Base-by-base conservation (phyloP, 2,888 invertebrate species). In the Lasioglossum oenotherae region DNA sequence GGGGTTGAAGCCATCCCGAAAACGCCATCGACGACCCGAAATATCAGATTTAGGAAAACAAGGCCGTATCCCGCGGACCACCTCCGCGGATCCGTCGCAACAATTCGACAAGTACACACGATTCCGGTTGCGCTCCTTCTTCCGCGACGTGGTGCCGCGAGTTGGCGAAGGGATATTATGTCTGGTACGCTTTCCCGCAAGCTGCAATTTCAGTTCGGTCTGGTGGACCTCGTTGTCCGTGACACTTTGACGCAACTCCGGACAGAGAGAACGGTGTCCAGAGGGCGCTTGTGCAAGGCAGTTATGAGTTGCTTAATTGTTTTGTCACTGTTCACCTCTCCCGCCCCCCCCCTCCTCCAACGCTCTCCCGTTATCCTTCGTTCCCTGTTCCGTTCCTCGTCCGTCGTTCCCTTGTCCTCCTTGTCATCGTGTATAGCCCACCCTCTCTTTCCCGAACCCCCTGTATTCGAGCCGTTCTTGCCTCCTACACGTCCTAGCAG, bases 301-400 rank as follows among this genome's bases (percentile, higher is more conserved):
- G 95, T 95, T 95, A 94, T 95, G 94, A 95, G 93, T 95, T 95
- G 92, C 93, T 93, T 94, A 94, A 95, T 94, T 95, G 95, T 95
- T 94, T 94, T 94, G 94, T 94, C 94, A 94, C 94, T 94, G 93
- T 94, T 94, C 92, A 88, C 89, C 90, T 87, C 87, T 83, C 27
- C 64, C 16, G 8, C 38, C 35, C 64, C 16, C 14, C 38, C 35
- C 35, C 19, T 16, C 14, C 1, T 6, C 53, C 53, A 8, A 10
- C n/a, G 49, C 23, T 23, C 2, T 8, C 53, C 10, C n/a, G 57
- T 57, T 57, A n/a, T 8, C 46, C 77, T 31, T 78, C 83, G 85
- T 27, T 38, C 73, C 76, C 81, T 74, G 72, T 87, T 75, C 80
- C 80, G 69, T 85, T 78, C 81, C 84, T 85, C 85, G 38, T 69